These are phyloP conservation scores for Temnothorax curvispinosus DNA, from an alignment of 1,140 invertebrate genomes.

Conservation along the genomic window DNA sequence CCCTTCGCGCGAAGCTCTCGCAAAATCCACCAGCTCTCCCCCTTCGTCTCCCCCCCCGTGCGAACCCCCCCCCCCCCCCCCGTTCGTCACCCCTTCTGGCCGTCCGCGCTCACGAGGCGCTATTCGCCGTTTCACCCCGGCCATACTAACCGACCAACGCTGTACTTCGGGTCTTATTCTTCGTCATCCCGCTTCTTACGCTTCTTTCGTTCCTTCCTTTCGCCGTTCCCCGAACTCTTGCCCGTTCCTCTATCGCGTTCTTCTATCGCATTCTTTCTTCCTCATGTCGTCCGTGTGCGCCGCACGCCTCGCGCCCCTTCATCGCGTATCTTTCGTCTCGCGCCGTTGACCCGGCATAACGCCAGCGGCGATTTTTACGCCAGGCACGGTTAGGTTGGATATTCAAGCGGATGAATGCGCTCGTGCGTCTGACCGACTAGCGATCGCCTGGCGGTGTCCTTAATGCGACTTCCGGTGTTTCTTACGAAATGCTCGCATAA, in stretches of 20 bases:
- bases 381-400: slow-evolving; percentile 23
- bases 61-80: slow-evolving; percentile 55
- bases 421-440: not conserved
- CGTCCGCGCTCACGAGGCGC: slow-evolving; percentile 16
- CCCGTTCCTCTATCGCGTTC: slow-evolving; percentile 22
- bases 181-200: slow-evolving; percentile 32
- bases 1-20: slow-evolving; percentile 69
- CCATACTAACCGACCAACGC: slow-evolving; percentile 16
- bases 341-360: slow-evolving; percentile 55
- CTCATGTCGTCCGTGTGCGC: slow-evolving; percentile 18
- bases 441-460: not conserved
- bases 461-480: slow-evolving; percentile 26
- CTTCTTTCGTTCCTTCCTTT: not conserved
- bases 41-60: not conserved
- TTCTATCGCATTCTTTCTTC: slow-evolving; percentile 58
- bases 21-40: slow-evolving; percentile 69
- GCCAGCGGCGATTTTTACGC: slow-evolving; percentile 43
- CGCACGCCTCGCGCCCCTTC: not conserved
- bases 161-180: slow-evolving; percentile 54
- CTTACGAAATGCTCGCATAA: not conserved
- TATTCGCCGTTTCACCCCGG: slow-evolving; percentile 52
- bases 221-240: not conserved
- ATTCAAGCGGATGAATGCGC: slow-evolving; percentile 47
- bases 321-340: slow-evolving; percentile 38
- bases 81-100: not conserved